A percentile compares a stretch with the other conserved stretches of the same genome.
These are phyloP conservation scores for Osmoderma eremita DNA, from an alignment of 2,888 invertebrate genomes.

Conservation along the genomic window DNA sequence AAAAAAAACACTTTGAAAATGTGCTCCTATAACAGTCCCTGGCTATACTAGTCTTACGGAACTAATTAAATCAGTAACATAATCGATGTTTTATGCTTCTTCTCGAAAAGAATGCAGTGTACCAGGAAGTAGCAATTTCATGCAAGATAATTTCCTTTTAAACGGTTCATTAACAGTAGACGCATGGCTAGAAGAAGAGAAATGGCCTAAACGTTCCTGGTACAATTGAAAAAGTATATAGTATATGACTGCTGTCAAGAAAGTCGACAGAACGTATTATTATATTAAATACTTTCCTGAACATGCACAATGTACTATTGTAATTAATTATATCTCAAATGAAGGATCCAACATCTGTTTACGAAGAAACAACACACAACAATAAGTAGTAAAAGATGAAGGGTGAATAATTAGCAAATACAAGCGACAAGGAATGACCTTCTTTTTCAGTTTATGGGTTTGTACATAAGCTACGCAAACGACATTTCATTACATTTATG, in stretches of 20 bases:
- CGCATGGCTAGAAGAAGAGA: constrained; percentile 19
- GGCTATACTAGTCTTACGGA: neutral
- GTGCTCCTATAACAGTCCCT: too few species aligned
- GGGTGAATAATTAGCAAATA: too few species aligned
- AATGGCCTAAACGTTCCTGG: constrained; percentile 9
- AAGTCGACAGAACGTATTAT: constrained; percentile 4
- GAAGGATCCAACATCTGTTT: too few species aligned
- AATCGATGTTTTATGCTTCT: constrained; percentile 10
- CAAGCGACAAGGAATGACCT: too few species aligned
- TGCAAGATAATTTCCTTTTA: constrained; percentile 24
- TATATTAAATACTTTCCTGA: constrained; percentile 13
- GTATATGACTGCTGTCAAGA: constrained; percentile 5
- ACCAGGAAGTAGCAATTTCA: constrained; percentile 30
- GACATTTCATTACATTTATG: too few species aligned
- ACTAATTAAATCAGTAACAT: neutral
- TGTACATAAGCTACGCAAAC: too few species aligned
- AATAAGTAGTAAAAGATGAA: too few species aligned
- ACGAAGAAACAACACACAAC: too few species aligned
- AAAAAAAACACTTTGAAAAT: too few species aligned
- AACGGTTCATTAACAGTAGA: constrained; percentile 14
- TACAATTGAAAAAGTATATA: constrained; percentile 1
- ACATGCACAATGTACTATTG: constrained; percentile 7
- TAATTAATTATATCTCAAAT: constrained; percentile 16
- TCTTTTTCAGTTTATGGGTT: too few species aligned
- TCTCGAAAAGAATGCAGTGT: neutral